These are phyloP conservation scores for Siniperca undulata DNA, from an alignment of 2,797 vertebrate genomes.

Conservation along the genomic window DNA sequence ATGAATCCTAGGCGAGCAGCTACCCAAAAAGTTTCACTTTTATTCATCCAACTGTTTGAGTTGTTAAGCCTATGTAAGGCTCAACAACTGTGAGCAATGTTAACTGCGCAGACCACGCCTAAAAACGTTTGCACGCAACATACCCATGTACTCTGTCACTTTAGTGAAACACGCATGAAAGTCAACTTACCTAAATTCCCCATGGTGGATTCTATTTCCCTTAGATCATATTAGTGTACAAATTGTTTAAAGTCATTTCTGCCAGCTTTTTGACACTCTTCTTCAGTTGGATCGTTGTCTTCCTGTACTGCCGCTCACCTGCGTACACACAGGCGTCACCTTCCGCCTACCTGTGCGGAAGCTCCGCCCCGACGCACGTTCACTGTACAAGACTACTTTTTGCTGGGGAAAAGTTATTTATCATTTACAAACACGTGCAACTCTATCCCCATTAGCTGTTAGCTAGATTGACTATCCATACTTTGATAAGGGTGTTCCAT, in stretches of 20 bases:
- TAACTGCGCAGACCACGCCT: constrained; percentile 75
- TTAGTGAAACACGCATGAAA: background rate
- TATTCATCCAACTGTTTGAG: background rate
- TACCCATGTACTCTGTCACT: fast-evolving
- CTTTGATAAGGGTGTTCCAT: background rate
- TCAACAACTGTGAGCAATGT: background rate
- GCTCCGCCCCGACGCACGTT: constrained; percentile 50
- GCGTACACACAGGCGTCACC: background rate
- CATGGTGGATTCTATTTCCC: constrained; percentile 67
- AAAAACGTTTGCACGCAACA: constrained; percentile 32
- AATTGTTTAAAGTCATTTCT: constrained; percentile 54
- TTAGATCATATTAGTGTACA: constrained; percentile 36
- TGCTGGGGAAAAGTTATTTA: no score
- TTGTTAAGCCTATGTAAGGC: background rate
- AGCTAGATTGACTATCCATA: background rate
- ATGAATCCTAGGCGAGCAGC: background rate
- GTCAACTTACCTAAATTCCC: constrained; percentile 72
- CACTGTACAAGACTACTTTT: no score
- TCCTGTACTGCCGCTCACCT: constrained; percentile 57
- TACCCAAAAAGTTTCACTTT: background rate
- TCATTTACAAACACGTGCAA: background rate
- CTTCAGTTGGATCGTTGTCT: background rate
- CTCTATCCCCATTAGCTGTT: background rate
- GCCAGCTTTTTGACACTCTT: background rate
- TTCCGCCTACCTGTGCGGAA: constrained; percentile 39